phyloP scores from a whole-genome alignment of 2,797 vertebrate genomes.

The Nyctalus aviator region DNA sequence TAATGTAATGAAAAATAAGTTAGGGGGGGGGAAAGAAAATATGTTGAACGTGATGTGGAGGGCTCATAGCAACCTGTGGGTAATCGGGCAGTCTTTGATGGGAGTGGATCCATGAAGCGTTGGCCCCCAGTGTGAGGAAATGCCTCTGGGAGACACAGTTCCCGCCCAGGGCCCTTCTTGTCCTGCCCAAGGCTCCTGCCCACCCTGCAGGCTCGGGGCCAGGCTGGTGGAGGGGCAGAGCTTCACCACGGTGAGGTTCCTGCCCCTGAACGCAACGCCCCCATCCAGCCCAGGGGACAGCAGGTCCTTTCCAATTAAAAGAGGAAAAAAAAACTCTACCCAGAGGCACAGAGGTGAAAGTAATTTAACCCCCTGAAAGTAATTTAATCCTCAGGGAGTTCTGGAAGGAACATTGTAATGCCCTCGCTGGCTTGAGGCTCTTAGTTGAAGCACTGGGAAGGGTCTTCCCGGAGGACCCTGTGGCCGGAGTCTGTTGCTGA shows the following conservation, averaged over 20 bases:
- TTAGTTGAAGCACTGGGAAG: neutral
- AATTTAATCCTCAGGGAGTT: too few relatives aligned
- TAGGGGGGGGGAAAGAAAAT: fast-evolving
- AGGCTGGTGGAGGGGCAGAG: neutral
- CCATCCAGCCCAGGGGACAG: neutral
- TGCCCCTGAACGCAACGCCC: neutral
- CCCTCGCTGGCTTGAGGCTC: neutral
- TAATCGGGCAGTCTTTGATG: neutral
- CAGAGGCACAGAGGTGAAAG: neutral
- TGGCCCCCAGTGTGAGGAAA: neutral
- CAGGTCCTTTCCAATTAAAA: neutral
- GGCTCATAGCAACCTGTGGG: neutral
- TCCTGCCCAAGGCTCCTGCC: neutral
- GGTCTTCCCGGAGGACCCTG: neutral
- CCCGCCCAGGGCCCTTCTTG: neutral
- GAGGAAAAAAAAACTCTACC: neutral
- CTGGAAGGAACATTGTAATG: neutral
- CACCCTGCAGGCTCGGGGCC: too few relatives aligned
- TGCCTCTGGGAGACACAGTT: neutral
- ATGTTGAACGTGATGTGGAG: neutral
- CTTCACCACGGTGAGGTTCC: neutral
- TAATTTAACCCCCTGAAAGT: neutral
- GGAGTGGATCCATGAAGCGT: neutral
- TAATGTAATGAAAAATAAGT: neutral
- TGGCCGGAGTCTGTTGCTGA: neutral